phyloP scores from a whole-genome alignment of 2,797 vertebrate genomes.

The Neoniphon sammara region DNA sequence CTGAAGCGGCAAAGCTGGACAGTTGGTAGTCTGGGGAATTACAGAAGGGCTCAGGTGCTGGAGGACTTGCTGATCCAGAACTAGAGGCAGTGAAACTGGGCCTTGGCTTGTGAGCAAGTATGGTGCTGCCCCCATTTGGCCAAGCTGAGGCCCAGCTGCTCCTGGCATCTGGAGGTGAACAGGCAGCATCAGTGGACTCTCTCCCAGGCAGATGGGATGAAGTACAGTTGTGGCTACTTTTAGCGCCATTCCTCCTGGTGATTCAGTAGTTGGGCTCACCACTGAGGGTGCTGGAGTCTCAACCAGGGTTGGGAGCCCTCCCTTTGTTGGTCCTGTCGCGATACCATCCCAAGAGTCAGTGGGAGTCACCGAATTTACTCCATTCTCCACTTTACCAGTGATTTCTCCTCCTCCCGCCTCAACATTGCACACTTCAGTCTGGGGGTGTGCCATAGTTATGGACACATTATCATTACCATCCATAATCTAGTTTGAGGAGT shows the following conservation, averaged over 20 bases:
- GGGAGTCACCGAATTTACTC: slow-evolving; percentile 83
- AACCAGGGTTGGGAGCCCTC: slow-evolving; percentile 82
- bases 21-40: slow-evolving; percentile 84
- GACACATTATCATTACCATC: slow-evolving; percentile 87
- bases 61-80: slow-evolving; percentile 94
- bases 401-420: slow-evolving; percentile 56
- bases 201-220: slow-evolving; percentile 95
- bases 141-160: slow-evolving; percentile 85
- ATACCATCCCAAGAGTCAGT: slow-evolving; percentile 88
- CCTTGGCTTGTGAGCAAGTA: slow-evolving; percentile 94
- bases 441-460: slow-evolving; percentile 83
- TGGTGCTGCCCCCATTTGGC: slow-evolving; percentile 84
- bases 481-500: slow-evolving; percentile 77
- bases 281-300: slow-evolving; percentile 83
- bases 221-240: slow-evolving; percentile 94
- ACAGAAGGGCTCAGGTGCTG: slow-evolving; percentile 93
- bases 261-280: slow-evolving; percentile 83
- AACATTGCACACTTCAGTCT: slow-evolving; percentile 72
- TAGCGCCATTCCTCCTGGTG: slow-evolving; percentile 89
- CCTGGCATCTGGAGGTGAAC: slow-evolving; percentile 91
- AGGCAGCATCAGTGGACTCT: slow-evolving; percentile 92
- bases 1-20: slow-evolving; percentile 84
- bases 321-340: slow-evolving; percentile 87
- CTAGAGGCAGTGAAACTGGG: slow-evolving; percentile 90
- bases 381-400: slow-evolving; percentile 86